These are phyloP conservation scores for Melanogrammus aeglefinus DNA, from an alignment of 2,797 vertebrate species.

Conservation along the genomic window DNA sequence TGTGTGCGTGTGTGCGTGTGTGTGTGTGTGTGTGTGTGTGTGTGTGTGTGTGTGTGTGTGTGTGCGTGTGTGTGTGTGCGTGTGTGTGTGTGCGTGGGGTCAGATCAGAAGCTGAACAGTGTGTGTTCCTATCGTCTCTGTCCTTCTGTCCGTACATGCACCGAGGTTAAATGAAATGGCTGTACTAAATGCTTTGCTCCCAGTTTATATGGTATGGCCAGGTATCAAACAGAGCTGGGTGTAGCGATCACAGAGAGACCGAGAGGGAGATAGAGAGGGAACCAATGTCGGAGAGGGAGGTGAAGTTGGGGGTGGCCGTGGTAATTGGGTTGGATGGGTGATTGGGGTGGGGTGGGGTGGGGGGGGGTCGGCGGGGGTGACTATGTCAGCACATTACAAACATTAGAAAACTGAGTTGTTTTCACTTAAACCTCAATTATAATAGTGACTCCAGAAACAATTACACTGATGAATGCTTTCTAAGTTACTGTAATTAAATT, in stretches of 20 bases:
- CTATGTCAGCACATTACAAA: constrained; percentile 74
- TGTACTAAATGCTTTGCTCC: constrained; percentile 95
- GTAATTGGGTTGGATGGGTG: too few relatives aligned
- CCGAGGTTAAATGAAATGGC: constrained; percentile 98
- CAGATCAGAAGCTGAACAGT: constrained; percentile 90
- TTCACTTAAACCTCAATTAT: constrained; percentile 83
- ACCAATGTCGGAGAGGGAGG: not conserved
- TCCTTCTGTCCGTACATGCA: constrained; percentile 91
- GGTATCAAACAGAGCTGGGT: constrained; percentile 83
- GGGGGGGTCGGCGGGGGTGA: constrained; percentile 46
- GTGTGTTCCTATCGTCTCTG: constrained; percentile 86
- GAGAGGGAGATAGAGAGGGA: constrained; percentile 60
- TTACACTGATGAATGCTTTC: constrained; percentile 83
- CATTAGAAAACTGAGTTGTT: constrained; percentile 79
- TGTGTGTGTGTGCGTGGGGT: constrained; percentile 73
- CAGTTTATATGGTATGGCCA: constrained; percentile 81
- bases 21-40: constrained; percentile 13
- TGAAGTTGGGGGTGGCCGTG: not conserved
- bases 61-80: constrained; percentile 36
- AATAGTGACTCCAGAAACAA: constrained; percentile 76
- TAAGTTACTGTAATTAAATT: constrained; percentile 84
- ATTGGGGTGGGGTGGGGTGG: constrained; percentile 39
- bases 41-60: not conserved
- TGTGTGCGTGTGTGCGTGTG: too few relatives aligned
- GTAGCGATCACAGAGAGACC: constrained; percentile 79